Evolutionary conservation across 2,888 invertebrate species (phyloP).

Genomic region (Drosophila meridionalis): DNA sequence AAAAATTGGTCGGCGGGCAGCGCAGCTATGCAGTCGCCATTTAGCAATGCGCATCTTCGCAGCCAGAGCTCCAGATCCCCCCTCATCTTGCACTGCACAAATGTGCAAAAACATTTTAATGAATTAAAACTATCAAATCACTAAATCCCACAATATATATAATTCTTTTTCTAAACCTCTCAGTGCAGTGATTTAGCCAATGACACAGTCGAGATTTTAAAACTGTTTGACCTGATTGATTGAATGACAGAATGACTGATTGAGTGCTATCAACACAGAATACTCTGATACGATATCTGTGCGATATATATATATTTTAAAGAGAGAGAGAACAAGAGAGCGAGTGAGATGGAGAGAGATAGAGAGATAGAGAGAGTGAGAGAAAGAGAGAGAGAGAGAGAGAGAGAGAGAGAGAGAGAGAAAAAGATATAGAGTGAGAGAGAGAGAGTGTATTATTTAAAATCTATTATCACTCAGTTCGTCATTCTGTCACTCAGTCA

Average conservation of each 20-base stretch:
- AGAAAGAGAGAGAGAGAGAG: no score
- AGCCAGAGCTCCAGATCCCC: conserved; percentile 23
- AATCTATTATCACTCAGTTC: no score
- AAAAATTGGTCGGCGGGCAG: conserved; percentile 61
- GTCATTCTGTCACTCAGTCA: no score
- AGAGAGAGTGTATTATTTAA: no score
- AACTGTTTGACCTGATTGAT: conserved; percentile 8
- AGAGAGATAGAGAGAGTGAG: no score
- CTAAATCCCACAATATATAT: conserved; percentile 39
- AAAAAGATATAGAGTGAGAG: no score
- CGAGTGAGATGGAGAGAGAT: no score
- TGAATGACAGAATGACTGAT: background rate
- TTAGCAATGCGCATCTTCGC: conserved; percentile 41
- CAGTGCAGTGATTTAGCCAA: conserved; percentile 39
- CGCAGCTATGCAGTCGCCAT: conserved; percentile 56
- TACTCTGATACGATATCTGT: no score
- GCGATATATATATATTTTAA: no score
- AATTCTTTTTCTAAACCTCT: conserved; percentile 22
- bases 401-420: no score
- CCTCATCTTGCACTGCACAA: conserved; percentile 15
- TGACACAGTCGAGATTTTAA: conserved; percentile 20
- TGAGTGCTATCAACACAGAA: background rate
- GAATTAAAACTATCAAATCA: conserved; percentile 65
- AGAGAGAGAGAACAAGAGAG: no score
- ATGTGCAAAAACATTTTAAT: conserved; percentile 74